These are phyloP conservation scores for Pipra filicauda DNA, from an alignment of 2,113 vertebrate species.

Conservation along the genomic window DNA sequence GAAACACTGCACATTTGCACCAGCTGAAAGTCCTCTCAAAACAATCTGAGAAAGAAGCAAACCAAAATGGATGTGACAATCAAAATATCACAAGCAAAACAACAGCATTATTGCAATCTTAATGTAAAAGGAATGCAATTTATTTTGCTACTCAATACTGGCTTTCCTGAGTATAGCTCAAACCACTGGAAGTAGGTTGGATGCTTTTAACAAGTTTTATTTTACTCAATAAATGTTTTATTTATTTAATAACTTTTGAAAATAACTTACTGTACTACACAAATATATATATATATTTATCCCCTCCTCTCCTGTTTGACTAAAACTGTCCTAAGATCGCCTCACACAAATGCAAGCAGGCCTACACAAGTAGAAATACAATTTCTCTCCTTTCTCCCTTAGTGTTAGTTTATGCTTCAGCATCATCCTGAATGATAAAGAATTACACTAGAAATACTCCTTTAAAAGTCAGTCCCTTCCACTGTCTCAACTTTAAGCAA, in stretches of 20 bases:
- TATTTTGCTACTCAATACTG: background rate
- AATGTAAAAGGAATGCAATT: background rate
- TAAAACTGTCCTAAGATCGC: background rate
- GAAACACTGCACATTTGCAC: background rate
- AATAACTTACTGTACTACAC: background rate
- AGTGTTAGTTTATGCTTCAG: background rate
- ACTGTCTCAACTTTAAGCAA: background rate
- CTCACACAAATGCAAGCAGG: background rate
- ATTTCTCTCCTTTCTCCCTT: background rate
- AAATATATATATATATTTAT: background rate
- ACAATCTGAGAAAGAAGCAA: background rate
- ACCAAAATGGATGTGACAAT: background rate
- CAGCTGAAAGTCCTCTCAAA: background rate
- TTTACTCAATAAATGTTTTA: background rate
- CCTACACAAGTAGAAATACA: background rate
- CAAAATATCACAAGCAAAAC: background rate
- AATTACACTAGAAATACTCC: background rate
- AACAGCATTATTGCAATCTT: background rate
- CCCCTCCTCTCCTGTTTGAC: background rate
- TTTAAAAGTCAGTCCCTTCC: background rate
- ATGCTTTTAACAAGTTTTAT: background rate
- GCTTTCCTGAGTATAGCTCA: background rate
- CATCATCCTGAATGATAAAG: background rate
- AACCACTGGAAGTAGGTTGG: background rate
- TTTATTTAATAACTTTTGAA: background rate